A percentile compares a stretch with the other conserved stretches of the same genome.
These are phyloP conservation scores for Colossoma macropomum DNA, from an alignment of 2,113 vertebrate species.

Conservation along the genomic window DNA sequence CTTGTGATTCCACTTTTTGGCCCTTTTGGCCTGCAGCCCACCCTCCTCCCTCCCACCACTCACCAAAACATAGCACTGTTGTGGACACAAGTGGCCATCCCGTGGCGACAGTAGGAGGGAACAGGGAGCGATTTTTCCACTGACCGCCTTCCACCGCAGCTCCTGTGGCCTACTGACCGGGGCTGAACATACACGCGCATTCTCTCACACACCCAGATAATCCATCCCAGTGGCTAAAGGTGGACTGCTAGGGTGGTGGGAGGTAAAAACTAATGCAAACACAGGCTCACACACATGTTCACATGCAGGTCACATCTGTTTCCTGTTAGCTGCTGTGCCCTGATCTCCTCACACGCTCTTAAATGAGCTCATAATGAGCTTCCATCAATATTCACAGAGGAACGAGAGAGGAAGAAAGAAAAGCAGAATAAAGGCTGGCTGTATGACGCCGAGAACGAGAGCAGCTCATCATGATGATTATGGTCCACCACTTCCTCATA, in stretches of 20 bases:
- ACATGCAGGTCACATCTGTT: constrained; percentile 58
- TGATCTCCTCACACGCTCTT: not conserved
- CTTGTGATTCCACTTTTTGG: constrained; percentile 32
- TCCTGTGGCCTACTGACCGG: constrained; percentile 19
- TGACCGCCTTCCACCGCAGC: constrained; percentile 7
- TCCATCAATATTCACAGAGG: constrained; percentile 26
- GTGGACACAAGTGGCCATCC: constrained; percentile 40
- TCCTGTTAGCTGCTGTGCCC: constrained; percentile 48
- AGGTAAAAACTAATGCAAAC: constrained; percentile 9
- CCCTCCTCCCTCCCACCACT: constrained; percentile 3
- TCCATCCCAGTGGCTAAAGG: not conserved
- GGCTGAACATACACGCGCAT: not conserved
- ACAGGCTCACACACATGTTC: not conserved
- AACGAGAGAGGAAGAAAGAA: constrained; percentile 10
- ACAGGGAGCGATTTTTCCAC: not conserved
- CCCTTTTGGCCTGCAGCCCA: constrained; percentile 1
- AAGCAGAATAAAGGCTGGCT: not conserved
- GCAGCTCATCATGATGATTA: constrained; percentile 21
- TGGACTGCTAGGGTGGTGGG: not conserved
- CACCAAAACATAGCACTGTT: constrained; percentile 33
- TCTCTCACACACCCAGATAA: not conserved
- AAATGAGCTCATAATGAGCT: constrained; percentile 47
- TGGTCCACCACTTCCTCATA: constrained; percentile 27
- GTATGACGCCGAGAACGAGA: not conserved
- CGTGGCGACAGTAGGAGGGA: not conserved